Conservation (phyloP, 2,888 invertebrate genomes). For the Agrotis exclamationis region DNA sequence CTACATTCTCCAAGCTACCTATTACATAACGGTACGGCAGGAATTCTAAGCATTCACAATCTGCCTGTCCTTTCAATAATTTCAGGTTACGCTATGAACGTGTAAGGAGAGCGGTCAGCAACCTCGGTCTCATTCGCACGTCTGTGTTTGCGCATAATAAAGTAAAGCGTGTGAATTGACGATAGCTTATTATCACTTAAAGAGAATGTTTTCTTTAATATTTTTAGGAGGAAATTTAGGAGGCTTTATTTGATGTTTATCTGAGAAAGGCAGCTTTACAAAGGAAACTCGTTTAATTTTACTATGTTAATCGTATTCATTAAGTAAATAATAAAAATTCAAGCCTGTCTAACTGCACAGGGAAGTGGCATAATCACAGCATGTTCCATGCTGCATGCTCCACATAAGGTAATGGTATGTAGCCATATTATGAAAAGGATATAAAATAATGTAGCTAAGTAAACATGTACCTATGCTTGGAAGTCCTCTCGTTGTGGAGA, state of each 20-base stretch:
- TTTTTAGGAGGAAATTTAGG: not conserved
- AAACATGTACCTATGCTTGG: too few species aligned
- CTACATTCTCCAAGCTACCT: not conserved
- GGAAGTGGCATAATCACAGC: too few species aligned
- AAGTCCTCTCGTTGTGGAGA: too few species aligned
- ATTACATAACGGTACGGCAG: constrained; percentile 4
- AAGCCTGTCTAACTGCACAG: too few species aligned
- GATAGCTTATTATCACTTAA: constrained; percentile 49
- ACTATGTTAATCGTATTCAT: too few species aligned
- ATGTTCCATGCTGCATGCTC: too few species aligned
- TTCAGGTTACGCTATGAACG: constrained; percentile 44
- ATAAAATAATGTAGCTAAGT: too few species aligned
- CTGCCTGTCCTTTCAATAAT: constrained; percentile 46
- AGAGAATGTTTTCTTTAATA: constrained; percentile 34
- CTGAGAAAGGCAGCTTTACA: not conserved
- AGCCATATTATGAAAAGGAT: too few species aligned
- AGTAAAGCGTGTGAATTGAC: constrained; percentile 58
- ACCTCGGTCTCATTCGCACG: constrained; percentile 67
- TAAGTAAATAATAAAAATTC: too few species aligned
- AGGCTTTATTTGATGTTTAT: not conserved
- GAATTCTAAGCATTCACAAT: constrained; percentile 32
- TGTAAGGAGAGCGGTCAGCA: constrained; percentile 68
- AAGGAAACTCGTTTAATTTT: not conserved
- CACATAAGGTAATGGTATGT: too few species aligned
- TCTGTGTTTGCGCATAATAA: constrained; percentile 57